Conservation (phyloP, 2,797 vertebrate species). For the Iguana delicatissima region DNA sequence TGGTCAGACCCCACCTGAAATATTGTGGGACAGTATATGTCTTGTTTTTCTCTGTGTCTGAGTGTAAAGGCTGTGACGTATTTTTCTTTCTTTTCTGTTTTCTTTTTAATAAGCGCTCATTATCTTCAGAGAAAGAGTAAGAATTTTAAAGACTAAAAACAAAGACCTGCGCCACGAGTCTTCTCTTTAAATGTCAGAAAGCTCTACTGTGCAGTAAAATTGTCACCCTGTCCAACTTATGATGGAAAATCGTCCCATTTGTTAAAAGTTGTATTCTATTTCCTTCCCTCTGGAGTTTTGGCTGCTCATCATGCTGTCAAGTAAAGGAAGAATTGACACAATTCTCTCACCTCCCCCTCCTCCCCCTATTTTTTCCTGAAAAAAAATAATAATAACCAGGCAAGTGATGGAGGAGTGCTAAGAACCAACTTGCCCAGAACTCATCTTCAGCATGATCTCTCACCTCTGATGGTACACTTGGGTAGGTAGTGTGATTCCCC, state of each 20-base stretch:
- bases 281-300: background rate
- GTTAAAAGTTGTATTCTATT: background rate
- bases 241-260: background rate
- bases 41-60: accelerated
- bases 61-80: background rate
- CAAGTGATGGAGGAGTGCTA: background rate
- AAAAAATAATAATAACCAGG: background rate
- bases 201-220: background rate
- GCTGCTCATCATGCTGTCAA: background rate
- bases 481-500: background rate
- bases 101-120: background rate
- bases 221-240: background rate
- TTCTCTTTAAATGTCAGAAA: background rate
- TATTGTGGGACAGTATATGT: background rate
- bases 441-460: too few relatives aligned
- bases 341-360: background rate
- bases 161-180: too few relatives aligned
- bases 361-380: background rate
- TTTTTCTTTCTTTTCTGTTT: background rate
- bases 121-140: background rate
- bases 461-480: background rate
- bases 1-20: too few relatives aligned
- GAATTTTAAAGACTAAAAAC: too few relatives aligned
- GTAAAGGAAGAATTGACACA: too few relatives aligned
- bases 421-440: background rate